Conservation (phyloP, 2,888 invertebrate genomes). For the Dysmachus trigonus region DNA sequence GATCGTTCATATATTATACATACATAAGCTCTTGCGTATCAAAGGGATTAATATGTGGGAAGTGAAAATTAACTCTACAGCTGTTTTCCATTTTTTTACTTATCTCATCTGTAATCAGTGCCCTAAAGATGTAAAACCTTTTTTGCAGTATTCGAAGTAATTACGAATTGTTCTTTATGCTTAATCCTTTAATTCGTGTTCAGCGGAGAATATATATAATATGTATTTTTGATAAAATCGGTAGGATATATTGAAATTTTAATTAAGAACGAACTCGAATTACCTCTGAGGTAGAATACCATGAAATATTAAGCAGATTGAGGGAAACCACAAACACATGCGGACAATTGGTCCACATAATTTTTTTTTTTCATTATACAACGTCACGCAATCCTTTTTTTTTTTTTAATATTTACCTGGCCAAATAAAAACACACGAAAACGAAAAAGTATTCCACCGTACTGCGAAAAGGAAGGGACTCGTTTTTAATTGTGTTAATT, state of each 20-base stretch:
- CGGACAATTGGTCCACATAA: not conserved
- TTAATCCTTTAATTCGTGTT: not conserved
- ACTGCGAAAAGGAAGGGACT: not conserved
- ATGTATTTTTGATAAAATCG: not conserved
- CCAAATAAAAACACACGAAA: not conserved
- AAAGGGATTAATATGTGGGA: not conserved
- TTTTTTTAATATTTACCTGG: not conserved
- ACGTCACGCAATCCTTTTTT: not conserved
- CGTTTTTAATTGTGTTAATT: not conserved
- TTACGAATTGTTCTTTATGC: not conserved
- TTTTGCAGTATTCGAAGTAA: not conserved
- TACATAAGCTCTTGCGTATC: not conserved
- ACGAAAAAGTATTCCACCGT: not conserved
- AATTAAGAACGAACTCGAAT: not conserved
- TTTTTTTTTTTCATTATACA: not conserved
- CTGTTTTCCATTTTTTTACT: not conserved
- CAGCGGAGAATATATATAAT: not conserved
- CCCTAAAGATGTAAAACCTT: not conserved
- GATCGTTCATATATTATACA: not conserved
- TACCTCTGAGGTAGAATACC: not conserved
- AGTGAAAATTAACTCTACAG: not conserved
- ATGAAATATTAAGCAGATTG: not conserved
- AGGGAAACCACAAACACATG: not conserved
- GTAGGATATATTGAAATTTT: not conserved
- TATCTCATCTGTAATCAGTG: not conserved